These are phyloP conservation scores for Caenorhabditis sinica DNA, from an alignment of 2,888 invertebrate species.

Conservation along the genomic window DNA sequence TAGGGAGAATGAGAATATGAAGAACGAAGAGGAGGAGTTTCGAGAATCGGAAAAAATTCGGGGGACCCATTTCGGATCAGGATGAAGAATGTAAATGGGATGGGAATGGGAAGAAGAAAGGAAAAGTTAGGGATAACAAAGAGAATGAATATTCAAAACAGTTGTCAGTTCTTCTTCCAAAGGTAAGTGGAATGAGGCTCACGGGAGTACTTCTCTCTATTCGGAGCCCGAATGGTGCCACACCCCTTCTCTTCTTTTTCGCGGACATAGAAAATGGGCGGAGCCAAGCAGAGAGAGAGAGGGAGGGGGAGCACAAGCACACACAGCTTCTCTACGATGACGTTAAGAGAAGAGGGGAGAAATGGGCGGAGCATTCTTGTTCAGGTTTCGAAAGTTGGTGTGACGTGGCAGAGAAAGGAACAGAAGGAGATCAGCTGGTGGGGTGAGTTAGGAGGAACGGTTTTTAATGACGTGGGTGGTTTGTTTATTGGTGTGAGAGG, in stretches of 20 bases:
- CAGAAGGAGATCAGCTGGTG: constrained; percentile 19
- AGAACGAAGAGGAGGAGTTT: background rate
- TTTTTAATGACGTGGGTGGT: background rate
- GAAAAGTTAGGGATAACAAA: constrained; percentile 17
- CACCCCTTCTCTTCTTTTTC: constrained; percentile 3
- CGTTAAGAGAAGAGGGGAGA: constrained; percentile 37
- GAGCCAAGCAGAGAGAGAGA: constrained; percentile 16
- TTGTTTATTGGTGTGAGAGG: too few species aligned
- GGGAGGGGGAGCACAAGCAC: constrained; percentile 23
- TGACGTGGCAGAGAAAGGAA: constrained; percentile 27
- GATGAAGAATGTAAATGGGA: constrained; percentile 7
- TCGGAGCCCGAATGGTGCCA: constrained; percentile 28
- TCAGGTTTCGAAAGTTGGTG: constrained; percentile 33
- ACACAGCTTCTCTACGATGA: constrained; percentile 21
- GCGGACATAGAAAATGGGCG: constrained; percentile 22
- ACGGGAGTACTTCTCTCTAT: constrained; percentile 32
- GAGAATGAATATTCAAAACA: constrained; percentile 11
- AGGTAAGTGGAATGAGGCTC: constrained; percentile 32
- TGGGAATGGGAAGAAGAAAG: background rate
- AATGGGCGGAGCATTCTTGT: constrained; percentile 18
- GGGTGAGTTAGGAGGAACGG: constrained; percentile 1
- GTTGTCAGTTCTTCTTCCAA: constrained; percentile 17
- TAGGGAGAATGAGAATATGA: too few species aligned
- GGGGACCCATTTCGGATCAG: background rate
- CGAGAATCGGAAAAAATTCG: too few species aligned